Evolutionary conservation across 2,888 invertebrate genomes (phyloP).

Genomic region (Lasioglossum morio): DNA sequence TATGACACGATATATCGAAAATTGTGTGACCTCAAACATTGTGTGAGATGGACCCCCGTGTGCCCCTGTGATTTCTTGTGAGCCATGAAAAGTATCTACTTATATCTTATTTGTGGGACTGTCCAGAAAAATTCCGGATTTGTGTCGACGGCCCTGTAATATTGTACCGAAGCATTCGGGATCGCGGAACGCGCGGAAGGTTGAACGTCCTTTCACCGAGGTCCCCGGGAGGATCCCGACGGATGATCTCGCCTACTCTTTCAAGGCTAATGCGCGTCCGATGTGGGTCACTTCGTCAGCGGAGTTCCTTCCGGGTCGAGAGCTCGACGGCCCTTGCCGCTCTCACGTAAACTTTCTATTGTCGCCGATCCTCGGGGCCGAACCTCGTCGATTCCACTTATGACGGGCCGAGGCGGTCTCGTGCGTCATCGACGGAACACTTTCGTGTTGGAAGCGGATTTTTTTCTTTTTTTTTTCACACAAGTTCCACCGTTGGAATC

Average conservation of each 20-base stretch:
- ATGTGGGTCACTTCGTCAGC: slow-evolving; percentile 81
- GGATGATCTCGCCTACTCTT: slow-evolving; percentile 44
- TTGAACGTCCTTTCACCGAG: background rate
- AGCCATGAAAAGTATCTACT: too few relatives aligned
- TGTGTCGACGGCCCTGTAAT: background rate
- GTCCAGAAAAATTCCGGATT: too few relatives aligned
- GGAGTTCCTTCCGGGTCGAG: slow-evolving; percentile 82
- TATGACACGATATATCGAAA: too few relatives aligned
- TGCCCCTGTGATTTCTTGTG: too few relatives aligned
- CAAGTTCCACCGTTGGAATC: slow-evolving; percentile 16
- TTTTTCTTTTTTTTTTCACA: slow-evolving; percentile 33
- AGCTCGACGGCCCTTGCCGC: slow-evolving; percentile 52
- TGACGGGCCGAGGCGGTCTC: slow-evolving; percentile 9
- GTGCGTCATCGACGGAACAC: slow-evolving; percentile 70
- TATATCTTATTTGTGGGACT: too few relatives aligned
- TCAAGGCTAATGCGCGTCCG: slow-evolving; percentile 61
- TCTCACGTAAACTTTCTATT: slow-evolving; percentile 78
- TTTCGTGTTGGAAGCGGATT: slow-evolving; percentile 57
- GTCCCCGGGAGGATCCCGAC: background rate
- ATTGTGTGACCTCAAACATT: too few relatives aligned
- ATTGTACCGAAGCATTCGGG: background rate
- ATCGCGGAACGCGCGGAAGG: background rate
- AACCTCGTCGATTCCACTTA: slow-evolving; percentile 27
- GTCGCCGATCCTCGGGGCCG: slow-evolving; percentile 61
- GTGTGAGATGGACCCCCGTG: too few relatives aligned